A percentile compares a stretch with the other conserved stretches of the same genome.
Evolutionary conservation across 1,140 invertebrate species (phyloP).

Genomic region (Adelges cooleyi): DNA sequence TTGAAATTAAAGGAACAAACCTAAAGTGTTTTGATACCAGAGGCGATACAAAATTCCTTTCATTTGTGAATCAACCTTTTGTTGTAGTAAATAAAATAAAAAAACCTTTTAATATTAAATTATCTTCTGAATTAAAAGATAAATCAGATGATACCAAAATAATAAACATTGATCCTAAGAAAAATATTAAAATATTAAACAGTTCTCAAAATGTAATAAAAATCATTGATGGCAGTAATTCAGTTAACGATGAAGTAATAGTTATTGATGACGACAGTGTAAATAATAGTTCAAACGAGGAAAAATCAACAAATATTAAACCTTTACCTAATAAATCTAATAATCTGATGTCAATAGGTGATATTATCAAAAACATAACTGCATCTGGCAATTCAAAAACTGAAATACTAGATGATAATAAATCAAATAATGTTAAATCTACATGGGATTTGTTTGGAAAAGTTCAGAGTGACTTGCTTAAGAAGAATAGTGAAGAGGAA

Average conservation of each 20-base stretch:
- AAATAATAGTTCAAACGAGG: background rate
- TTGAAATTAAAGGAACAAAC: background rate
- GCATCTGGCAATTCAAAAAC: background rate
- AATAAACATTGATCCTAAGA: background rate
- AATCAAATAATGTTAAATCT: background rate
- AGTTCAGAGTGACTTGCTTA: background rate
- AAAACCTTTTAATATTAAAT: constrained; percentile 8
- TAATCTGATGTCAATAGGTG: background rate
- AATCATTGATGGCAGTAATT: background rate
- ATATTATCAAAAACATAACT: background rate
- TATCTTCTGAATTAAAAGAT: background rate
- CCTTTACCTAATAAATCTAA: background rate
- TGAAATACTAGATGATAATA: background rate
- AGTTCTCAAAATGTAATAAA: background rate
- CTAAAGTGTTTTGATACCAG: background rate
- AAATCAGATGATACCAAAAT: background rate
- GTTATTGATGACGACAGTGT: background rate
- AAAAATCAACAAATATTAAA: background rate
- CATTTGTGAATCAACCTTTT: background rate
- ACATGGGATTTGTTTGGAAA: background rate
- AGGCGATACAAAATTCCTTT: background rate
- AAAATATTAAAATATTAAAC: background rate
- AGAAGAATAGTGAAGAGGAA: too few relatives aligned
- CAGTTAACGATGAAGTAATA: background rate
- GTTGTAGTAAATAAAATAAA: constrained; percentile 5